Base-by-base conservation (phyloP, 2,888 invertebrate species). In the Tridacna crocea region DNA sequence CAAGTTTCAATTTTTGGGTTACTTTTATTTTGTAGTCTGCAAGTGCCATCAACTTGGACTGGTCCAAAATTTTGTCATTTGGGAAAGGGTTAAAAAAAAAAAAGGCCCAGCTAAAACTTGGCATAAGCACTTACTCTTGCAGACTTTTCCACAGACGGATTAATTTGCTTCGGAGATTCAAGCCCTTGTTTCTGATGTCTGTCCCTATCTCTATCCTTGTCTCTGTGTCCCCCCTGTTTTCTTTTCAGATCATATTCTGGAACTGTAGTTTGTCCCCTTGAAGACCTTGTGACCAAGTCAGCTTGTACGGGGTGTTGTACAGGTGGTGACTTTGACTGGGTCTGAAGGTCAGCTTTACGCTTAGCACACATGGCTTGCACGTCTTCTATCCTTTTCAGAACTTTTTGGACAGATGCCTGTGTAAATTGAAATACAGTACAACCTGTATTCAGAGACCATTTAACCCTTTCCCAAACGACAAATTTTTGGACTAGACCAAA, bases 291-390 rank as follows among this genome's bases (percentile, higher is more conserved):
- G 47, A 88, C 84, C 15, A 85, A 65, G 36, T 82, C 87, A 13
- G 85, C 79, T 27, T 84, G 79, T 11, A 79, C 85, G 19, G 83
- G 87, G 27, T 83, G 74, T 19, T 84, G 76, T 17, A 84, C 83
- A 0, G 87, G 88, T n/a, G 84, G 81, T 22, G 74, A 75, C 73
- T 79, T 97, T 97, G 65, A 97, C 97, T 76, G 96, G 96, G 75
- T 97, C 97, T 70, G 97, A 96, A 73, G 97, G 97, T 80, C 97
- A 96, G 80, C 77, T 82, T 93, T 93, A 89, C 98, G 96, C 94
- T 98, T 97, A 83, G 97, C 97, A 95, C 98, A 98, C 98, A 98
- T 98, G 91, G 97, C 95, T 93, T 97, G 97, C 1, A 99, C 98
- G 95, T 99, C 99, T 94, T 98, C 98, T 90, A 99, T 98, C 90